These are phyloP conservation scores for Notechis scutatus DNA, from an alignment of 2,113 vertebrate species.

Conservation along the genomic window DNA sequence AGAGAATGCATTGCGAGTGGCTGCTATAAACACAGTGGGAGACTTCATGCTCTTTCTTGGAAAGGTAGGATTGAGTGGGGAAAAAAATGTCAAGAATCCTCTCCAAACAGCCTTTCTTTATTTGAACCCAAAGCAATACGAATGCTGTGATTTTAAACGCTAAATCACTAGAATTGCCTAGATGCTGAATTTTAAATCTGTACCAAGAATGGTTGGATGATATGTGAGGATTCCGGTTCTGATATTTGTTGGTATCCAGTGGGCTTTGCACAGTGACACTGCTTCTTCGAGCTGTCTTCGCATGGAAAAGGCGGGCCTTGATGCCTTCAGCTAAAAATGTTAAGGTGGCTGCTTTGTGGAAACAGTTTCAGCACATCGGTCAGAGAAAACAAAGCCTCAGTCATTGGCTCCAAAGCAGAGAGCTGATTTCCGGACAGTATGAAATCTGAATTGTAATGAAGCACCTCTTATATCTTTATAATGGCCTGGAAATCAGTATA, in stretches of 20 bases:
- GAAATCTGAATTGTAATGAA: neutral
- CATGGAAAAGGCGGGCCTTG: neutral
- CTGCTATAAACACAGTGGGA: conserved; percentile 93
- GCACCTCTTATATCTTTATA: neutral
- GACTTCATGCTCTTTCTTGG: conserved; percentile 97
- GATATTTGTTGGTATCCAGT: neutral
- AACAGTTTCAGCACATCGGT: neutral
- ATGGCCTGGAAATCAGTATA: neutral
- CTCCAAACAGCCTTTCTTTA: neutral
- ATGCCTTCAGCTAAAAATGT: neutral
- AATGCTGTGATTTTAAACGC: neutral
- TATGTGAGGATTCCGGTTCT: neutral
- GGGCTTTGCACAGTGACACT: neutral
- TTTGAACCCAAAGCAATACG: neutral
- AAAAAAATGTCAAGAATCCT: neutral
- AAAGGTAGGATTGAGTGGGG: conserved; percentile 76
- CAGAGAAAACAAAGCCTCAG: neutral
- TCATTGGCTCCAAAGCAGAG: neutral
- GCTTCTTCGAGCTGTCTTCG: neutral
- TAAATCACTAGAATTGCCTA: neutral
- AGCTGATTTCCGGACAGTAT: neutral
- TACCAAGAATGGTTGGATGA: neutral
- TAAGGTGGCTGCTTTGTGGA: neutral
- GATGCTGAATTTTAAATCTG: neutral
- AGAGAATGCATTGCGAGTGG: conserved; percentile 94